Evolutionary conservation across 2,797 vertebrate species (phyloP).

Genomic region (Benthosema pterotum): DNA sequence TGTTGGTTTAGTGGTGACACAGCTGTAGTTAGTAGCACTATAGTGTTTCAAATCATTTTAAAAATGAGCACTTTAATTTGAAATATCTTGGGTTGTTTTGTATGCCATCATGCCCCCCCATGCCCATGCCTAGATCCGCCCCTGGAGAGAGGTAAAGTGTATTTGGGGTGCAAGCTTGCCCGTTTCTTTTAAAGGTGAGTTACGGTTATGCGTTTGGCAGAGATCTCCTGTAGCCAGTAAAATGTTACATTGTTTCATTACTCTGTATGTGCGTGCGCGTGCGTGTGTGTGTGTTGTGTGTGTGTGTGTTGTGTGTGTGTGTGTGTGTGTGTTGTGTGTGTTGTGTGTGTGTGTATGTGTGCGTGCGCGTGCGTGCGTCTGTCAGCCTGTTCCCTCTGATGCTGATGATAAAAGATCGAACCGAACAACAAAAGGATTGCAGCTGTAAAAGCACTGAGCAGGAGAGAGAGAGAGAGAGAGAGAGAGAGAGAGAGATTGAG

Average conservation of each 20-base stretch:
- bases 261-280: neutral
- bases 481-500: neutral
- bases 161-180: too few species aligned
- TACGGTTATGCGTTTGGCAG: slow-evolving; percentile 70
- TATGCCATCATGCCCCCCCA: too few species aligned
- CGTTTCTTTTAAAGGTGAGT: slow-evolving; percentile 61
- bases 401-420: slow-evolving; percentile 73
- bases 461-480: slow-evolving; percentile 28
- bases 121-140: too few species aligned
- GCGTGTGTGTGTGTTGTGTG: neutral
- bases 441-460: slow-evolving; percentile 72
- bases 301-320: slow-evolving; percentile 29
- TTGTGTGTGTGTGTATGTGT: neutral
- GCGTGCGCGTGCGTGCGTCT: neutral
- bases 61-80: too few species aligned
- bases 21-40: too few species aligned
- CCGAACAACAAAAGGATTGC: slow-evolving; percentile 77
- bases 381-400: slow-evolving; percentile 71
- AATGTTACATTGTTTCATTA: slow-evolving; percentile 74
- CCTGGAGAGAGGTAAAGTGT: too few species aligned
- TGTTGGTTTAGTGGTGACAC: too few species aligned
- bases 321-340: slow-evolving; percentile 14
- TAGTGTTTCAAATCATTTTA: too few species aligned
- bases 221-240: slow-evolving; percentile 70
- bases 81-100: too few species aligned